Conservation (phyloP, 1,140 invertebrate genomes). For the Calephelis virginiensis region DNA sequence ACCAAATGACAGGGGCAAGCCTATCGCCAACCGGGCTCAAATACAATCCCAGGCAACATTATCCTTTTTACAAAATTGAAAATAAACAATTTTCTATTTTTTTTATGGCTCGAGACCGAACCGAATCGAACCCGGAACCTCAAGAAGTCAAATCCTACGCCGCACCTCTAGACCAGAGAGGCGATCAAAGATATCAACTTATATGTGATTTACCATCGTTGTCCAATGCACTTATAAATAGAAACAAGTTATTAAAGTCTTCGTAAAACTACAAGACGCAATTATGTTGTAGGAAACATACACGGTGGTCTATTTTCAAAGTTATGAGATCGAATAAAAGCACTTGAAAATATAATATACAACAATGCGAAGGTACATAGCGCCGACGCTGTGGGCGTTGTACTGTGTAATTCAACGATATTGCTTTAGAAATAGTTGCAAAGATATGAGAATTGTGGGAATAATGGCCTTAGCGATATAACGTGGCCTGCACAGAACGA, state of each 20-base stretch:
- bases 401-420: slow-evolving; percentile 33
- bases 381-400: slow-evolving; percentile 26
- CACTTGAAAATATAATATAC: slow-evolving; percentile 8
- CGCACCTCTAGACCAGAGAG: too few species aligned
- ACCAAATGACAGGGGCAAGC: too few species aligned
- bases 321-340: slow-evolving; percentile 17
- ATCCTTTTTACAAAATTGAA: too few species aligned
- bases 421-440: slow-evolving; percentile 31
- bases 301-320: slow-evolving; percentile 20
- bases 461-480: slow-evolving; percentile 33
- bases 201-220: too few species aligned
- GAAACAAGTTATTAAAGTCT: not conserved
- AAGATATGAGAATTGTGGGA: slow-evolving; percentile 32
- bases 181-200: too few species aligned
- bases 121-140: too few species aligned
- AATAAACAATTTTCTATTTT: too few species aligned
- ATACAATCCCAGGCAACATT: too few species aligned
- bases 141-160: too few species aligned
- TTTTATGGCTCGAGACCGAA: too few species aligned
- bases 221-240: too few species aligned
- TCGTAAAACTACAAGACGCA: slow-evolving; percentile 9
- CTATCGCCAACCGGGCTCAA: too few species aligned
- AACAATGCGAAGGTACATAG: slow-evolving; percentile 16
- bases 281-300: slow-evolving; percentile 18
- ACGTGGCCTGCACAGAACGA: not conserved